Percentiles rank a stretch among this genome's conserved stretches.
Conservation (phyloP, 2,113 vertebrate genomes). For the Reinhardtius hippoglossoides region DNA sequence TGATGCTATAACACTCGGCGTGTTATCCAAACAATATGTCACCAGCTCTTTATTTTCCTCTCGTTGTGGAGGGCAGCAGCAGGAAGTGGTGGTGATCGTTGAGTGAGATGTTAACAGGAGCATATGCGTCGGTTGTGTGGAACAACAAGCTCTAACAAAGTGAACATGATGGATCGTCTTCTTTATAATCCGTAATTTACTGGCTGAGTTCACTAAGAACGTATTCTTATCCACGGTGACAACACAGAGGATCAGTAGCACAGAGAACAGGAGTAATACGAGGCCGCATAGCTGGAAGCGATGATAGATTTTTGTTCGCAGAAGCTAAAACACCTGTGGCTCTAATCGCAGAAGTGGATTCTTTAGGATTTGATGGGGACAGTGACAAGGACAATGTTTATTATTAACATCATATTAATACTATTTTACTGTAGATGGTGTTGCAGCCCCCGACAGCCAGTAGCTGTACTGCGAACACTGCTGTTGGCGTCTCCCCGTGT, state of each 20-base stretch:
- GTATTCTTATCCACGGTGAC: slow-evolving; percentile 65
- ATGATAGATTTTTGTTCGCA: slow-evolving; percentile 54
- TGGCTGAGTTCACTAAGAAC: slow-evolving; percentile 72
- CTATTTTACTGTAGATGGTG: slow-evolving; percentile 23
- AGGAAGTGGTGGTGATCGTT: slow-evolving; percentile 15
- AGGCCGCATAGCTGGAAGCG: slow-evolving; percentile 33
- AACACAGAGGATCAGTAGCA: slow-evolving; percentile 54
- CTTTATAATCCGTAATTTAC: slow-evolving; percentile 67
- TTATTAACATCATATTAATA: slow-evolving; percentile 37
- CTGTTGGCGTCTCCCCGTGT: slow-evolving; percentile 50
- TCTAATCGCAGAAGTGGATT: slow-evolving; percentile 48
- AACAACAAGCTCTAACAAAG: slow-evolving; percentile 48
- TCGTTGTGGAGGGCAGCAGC: not conserved
- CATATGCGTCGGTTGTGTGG: slow-evolving; percentile 35
- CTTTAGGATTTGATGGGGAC: slow-evolving; percentile 18
- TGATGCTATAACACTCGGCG: slow-evolving; percentile 49
- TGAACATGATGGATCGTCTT: slow-evolving; percentile 53
- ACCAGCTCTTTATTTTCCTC: slow-evolving; percentile 18
- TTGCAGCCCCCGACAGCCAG: slow-evolving; percentile 23
- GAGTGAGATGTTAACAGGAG: slow-evolving; percentile 35
- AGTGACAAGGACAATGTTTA: slow-evolving; percentile 19
- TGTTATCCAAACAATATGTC: slow-evolving; percentile 58
- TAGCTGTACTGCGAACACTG: slow-evolving; percentile 27
- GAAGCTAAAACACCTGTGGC: slow-evolving; percentile 65
- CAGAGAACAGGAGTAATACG: slow-evolving; percentile 44